Evolutionary conservation across 2,797 vertebrate genomes (phyloP).

Genomic region (Strix occidentalis): DNA sequence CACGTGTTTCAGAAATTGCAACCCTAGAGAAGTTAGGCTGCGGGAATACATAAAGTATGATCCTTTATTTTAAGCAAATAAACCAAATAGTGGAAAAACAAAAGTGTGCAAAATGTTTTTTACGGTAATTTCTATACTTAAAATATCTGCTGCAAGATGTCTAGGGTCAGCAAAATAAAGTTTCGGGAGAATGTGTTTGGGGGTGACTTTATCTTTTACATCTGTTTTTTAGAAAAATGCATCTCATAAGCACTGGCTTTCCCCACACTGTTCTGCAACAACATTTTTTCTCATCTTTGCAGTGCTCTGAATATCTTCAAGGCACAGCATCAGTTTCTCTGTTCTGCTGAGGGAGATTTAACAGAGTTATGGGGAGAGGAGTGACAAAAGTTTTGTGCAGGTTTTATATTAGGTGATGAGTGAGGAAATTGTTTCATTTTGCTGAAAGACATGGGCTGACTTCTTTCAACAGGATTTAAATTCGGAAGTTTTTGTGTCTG

Average conservation of each 20-base stretch:
- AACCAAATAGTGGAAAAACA: background rate
- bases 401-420: background rate
- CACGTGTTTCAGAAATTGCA: background rate
- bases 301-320: background rate
- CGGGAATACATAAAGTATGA: fast-evolving
- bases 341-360: background rate
- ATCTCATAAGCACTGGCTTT: background rate
- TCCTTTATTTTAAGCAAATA: background rate
- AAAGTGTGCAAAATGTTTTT: background rate
- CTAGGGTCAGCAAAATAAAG: background rate
- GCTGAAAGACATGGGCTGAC: fast-evolving
- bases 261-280: background rate
- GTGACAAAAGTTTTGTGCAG: background rate
- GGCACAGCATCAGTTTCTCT: background rate
- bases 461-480: background rate
- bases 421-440: background rate
- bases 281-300: background rate
- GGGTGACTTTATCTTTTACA: background rate
- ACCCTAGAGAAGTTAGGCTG: background rate
- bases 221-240: background rate
- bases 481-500: background rate
- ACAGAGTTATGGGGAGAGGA: fast-evolving
- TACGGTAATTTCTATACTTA: background rate
- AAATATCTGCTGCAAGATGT: background rate
- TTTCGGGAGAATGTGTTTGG: background rate